Percentiles rank a stretch among this genome's conserved stretches.
phyloP scores from a whole-genome alignment of 64 coral and sea anemone species.

The Stylophora pistillata region DNA sequence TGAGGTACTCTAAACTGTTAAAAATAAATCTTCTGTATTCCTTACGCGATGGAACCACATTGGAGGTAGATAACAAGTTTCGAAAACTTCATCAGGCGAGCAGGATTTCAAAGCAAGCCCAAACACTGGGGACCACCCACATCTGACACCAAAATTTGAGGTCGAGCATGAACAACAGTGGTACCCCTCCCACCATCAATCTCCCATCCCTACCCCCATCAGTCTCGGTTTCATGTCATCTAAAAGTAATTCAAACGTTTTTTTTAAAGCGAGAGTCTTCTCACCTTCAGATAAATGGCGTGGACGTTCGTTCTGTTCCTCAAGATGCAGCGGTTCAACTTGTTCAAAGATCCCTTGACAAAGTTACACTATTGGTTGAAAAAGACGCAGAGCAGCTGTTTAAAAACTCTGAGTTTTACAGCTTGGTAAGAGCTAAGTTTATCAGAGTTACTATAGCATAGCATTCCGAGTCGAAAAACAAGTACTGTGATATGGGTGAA shows the following conservation, averaged over 20 bases:
- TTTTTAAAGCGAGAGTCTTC: not conserved
- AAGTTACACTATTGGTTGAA: constrained; percentile 74
- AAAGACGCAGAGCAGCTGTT: constrained; percentile 92
- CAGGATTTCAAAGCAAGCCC: too few relatives aligned
- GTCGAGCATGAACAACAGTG: too few relatives aligned
- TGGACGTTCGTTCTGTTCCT: constrained; percentile 72
- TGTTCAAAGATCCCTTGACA: constrained; percentile 72
- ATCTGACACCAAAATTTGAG: too few relatives aligned
- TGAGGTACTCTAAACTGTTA: constrained; percentile 46
- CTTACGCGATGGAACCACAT: too few relatives aligned
- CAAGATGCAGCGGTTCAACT: constrained; percentile 89
- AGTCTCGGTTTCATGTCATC: not conserved
- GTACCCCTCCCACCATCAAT: too few relatives aligned
- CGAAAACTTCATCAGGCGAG: too few relatives aligned
- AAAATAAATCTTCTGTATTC: not conserved
- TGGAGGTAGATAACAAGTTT: too few relatives aligned
- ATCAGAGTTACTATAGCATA: not conserved
- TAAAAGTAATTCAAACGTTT: not conserved
- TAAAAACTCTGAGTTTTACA: constrained; percentile 87
- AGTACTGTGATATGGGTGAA: too few relatives aligned
- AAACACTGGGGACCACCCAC: too few relatives aligned
- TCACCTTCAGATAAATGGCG: constrained; percentile 74
- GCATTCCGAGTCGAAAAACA: too few relatives aligned
- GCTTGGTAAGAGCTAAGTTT: constrained; percentile 44
- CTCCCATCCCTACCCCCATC: too few relatives aligned